Conservation (phyloP, 2,888 invertebrate genomes). For the Apotomis betuletana region DNA sequence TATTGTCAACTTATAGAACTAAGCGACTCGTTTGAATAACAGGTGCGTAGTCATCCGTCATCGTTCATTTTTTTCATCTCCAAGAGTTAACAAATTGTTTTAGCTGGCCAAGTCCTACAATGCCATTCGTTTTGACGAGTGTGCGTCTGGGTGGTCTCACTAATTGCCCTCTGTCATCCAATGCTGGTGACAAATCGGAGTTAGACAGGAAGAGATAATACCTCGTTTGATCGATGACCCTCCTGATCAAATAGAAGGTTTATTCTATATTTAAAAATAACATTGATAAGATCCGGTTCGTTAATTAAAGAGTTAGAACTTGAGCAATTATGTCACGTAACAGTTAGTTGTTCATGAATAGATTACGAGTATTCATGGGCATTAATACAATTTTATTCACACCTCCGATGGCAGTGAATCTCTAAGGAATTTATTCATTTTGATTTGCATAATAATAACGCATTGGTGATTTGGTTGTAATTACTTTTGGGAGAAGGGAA, state of each 20-base stretch:
- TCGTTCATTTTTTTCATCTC: constrained; percentile 43
- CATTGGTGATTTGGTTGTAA: constrained; percentile 66
- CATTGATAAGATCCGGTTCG: constrained; percentile 31
- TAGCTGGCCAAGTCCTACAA: constrained; percentile 52
- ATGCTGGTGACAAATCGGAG: constrained; percentile 63
- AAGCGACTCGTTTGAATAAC: constrained; percentile 42
- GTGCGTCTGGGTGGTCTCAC: constrained; percentile 62
- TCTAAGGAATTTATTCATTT: constrained; percentile 56
- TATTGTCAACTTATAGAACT: constrained; percentile 39
- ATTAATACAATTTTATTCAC: constrained; percentile 37
- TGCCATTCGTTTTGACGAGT: constrained; percentile 50
- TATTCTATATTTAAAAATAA: constrained; percentile 39
- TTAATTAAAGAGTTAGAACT: constrained; percentile 37
- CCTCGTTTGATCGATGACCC: constrained; percentile 51
- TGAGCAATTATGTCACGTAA: constrained; percentile 33
- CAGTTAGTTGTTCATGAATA: constrained; percentile 39
- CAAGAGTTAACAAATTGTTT: constrained; percentile 56
- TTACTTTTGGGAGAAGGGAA: constrained; percentile 60
- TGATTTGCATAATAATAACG: constrained; percentile 73
- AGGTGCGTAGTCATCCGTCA: constrained; percentile 43
- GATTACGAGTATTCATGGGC: constrained; percentile 39
- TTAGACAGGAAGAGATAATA: constrained; percentile 56
- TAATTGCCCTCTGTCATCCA: constrained; percentile 62
- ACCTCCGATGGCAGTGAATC: constrained; percentile 39
- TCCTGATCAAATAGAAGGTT: constrained; percentile 43